Percentiles rank a stretch among this genome's conserved stretches.
Conservation (phyloP, 2,797 vertebrate genomes). For the Semotilus atromaculatus region DNA sequence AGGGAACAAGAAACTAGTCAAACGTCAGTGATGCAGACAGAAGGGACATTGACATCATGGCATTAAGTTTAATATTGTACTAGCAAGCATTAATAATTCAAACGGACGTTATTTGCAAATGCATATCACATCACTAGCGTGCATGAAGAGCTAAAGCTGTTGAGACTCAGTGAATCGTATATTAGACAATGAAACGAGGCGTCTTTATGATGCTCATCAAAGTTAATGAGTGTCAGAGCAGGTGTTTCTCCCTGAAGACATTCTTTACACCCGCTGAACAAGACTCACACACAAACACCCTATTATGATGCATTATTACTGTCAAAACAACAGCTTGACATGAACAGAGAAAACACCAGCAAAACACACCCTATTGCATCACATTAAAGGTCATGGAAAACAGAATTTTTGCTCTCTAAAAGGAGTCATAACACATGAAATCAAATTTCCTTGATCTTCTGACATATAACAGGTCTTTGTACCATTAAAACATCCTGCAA, state of each 20-base stretch:
- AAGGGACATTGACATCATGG: not conserved
- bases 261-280: not conserved
- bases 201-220: not conserved
- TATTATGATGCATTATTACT: not conserved
- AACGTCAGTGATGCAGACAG: not conserved
- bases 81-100: not conserved
- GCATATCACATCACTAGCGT: not conserved
- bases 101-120: not conserved
- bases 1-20: not conserved
- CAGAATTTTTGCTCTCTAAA: not conserved
- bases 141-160: not conserved
- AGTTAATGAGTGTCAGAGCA: not conserved
- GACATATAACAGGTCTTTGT: not conserved
- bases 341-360: not conserved
- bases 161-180: not conserved
- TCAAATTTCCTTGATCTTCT: not conserved
- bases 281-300: not conserved
- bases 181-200: not conserved
- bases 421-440: not conserved
- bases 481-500: not conserved
- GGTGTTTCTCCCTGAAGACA: slow-evolving; percentile 12
- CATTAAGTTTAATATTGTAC: not conserved
- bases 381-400: not conserved
- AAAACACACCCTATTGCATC: not conserved
- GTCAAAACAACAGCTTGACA: slow-evolving; percentile 8